phyloP scores from a whole-genome alignment of 37 sponge, comb jelly and placozoan species.

The Theonella swinhoei region DNA sequence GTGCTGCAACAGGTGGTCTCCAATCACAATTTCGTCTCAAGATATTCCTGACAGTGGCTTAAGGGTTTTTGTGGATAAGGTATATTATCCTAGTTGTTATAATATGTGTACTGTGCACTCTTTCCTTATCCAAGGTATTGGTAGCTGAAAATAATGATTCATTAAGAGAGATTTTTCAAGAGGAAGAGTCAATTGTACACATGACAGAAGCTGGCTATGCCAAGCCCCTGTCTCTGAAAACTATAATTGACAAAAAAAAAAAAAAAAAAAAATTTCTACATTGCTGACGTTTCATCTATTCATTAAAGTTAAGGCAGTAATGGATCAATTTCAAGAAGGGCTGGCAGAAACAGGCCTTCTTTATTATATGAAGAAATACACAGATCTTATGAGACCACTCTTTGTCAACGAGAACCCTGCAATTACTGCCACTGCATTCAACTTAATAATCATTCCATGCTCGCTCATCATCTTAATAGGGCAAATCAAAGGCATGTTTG shows the following conservation, averaged over 20 bases:
- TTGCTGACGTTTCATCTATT: background rate
- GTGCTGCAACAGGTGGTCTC: background rate
- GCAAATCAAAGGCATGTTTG: background rate
- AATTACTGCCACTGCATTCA: background rate
- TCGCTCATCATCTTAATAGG: too few species aligned
- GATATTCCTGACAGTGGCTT: background rate
- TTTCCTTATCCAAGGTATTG: background rate
- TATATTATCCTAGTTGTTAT: background rate
- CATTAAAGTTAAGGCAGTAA: slow-evolving; percentile 9
- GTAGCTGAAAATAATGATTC: background rate
- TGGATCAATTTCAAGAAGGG: slow-evolving; percentile 15
- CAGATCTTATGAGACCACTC: background rate
- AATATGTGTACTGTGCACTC: too few species aligned
- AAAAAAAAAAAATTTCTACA: background rate
- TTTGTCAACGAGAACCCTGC: background rate
- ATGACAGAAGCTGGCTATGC: background rate
- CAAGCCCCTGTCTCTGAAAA: background rate
- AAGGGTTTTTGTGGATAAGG: background rate
- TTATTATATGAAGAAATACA: background rate
- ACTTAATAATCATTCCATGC: background rate
- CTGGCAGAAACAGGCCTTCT: background rate
- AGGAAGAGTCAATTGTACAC: too few species aligned
- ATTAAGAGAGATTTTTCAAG: background rate
- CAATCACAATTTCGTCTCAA: background rate
- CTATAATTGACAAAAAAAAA: background rate